A percentile compares a stretch with the other conserved stretches of the same genome.
Conservation (phyloP, 2,797 vertebrate species). For the Oryzias dopingdopingensis region DNA sequence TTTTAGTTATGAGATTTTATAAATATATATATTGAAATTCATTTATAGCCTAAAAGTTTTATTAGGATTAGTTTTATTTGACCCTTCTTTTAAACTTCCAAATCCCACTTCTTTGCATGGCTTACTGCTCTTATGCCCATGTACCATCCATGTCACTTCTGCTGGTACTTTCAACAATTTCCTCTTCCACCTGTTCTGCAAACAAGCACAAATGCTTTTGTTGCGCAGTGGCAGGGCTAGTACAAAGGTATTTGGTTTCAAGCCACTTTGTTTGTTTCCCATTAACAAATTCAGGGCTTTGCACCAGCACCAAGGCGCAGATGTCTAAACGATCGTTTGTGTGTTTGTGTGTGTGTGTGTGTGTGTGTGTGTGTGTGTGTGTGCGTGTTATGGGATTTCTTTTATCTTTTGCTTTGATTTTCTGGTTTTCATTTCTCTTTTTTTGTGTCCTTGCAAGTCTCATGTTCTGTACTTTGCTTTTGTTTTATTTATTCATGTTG, state of each 20-base stretch:
- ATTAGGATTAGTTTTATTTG: too few relatives aligned
- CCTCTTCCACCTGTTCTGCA: neutral
- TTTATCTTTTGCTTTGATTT: too few relatives aligned
- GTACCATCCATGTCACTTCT: neutral
- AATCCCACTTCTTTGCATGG: neutral
- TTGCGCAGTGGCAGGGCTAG: neutral
- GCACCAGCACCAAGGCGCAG: neutral
- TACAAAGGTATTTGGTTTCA: neutral
- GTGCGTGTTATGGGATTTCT: too few relatives aligned
- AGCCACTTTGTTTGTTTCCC: constrained; percentile 2
- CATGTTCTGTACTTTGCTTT: too few relatives aligned
- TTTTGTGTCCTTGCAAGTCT: too few relatives aligned
- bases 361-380: neutral
- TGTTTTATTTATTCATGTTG: too few relatives aligned
- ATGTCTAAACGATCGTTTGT: neutral
- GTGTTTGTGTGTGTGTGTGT: neutral
- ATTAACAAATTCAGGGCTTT: neutral
- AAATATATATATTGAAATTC: too few relatives aligned
- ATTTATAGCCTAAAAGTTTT: too few relatives aligned
- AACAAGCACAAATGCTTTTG: neutral
- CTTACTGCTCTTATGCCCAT: neutral
- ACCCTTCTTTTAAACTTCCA: too few relatives aligned
- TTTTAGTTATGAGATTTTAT: too few relatives aligned
- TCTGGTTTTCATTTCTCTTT: neutral
- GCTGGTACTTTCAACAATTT: too few relatives aligned